A percentile compares a stretch with the other conserved stretches of the same genome.
Conservation (phyloP, 2,888 invertebrate species). For the Drosophila cognata region DNA sequence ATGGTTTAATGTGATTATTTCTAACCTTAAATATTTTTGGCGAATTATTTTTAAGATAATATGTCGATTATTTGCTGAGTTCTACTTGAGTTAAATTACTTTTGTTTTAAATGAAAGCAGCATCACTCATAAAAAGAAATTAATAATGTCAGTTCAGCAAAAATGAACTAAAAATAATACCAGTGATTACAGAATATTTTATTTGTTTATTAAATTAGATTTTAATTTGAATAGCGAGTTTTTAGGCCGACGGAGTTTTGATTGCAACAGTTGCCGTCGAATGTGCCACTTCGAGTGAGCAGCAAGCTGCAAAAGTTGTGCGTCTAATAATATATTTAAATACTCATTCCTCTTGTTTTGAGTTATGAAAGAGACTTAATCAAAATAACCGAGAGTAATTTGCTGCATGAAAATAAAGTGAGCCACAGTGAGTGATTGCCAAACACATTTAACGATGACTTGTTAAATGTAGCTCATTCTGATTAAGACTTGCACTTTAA, state of each 20-base stretch:
- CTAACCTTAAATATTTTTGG: not conserved
- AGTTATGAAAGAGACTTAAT: not conserved
- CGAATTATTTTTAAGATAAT: not conserved
- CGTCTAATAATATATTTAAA: not conserved
- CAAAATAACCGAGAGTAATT: constrained; percentile 3
- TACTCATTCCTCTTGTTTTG: not conserved
- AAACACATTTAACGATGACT: constrained; percentile 4
- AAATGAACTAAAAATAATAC: not conserved
- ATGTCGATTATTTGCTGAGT: not conserved
- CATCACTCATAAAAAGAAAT: not conserved
- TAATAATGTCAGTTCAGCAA: not conserved
- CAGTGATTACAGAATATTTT: not conserved
- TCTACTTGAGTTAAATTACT: not conserved
- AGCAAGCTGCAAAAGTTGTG: not conserved
- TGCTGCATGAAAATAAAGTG: not conserved
- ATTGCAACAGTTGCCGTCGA: not conserved
- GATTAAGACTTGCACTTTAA: constrained; percentile 17
- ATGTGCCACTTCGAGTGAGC: not conserved
- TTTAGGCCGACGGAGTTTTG: not conserved
- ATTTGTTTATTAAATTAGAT: not conserved
- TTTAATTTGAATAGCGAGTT: not conserved
- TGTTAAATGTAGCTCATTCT: constrained; percentile 1
- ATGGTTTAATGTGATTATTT: not conserved
- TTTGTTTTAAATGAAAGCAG: not conserved
- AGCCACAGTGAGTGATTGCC: constrained; percentile 6